Evolutionary conservation across 2,113 vertebrate species (phyloP), one percentile per base, ranked within the genome.

Genomic region (Solea senegalensis): DNA sequence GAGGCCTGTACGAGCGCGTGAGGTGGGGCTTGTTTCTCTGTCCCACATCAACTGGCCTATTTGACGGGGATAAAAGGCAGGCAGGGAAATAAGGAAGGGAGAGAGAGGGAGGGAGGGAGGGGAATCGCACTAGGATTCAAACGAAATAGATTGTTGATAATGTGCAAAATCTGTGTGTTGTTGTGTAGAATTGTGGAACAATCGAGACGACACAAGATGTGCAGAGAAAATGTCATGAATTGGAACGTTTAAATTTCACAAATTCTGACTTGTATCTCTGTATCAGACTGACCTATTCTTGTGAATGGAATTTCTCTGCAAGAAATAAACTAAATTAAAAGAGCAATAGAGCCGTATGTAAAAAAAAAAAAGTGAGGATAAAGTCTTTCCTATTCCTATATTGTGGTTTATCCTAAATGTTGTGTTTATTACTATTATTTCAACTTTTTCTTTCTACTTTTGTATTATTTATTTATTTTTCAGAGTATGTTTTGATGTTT

Each of bases 1-100:
- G 2, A 52, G 58, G 62, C 40, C 77, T 82, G 62, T 9, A 48
- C 4, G 15, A 16, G 15, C 14, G 28, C 59, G 44, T 5, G 21
- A 7, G 43, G 74, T 69, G 69, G 60, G 54, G 45, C 14, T 48
- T 12, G 45, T 48, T 48, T 65, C 56, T 28, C 58, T 9, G 12
- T 86, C 86, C 83, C 85, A 81, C 49, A 81, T 81, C 88, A 90
- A 90, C 86, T 90, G 89, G 78, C 86, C 88, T 91, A 90, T 58
- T 86, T 89, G 80, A 84, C 69, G 62, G 52, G 28, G 62, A 74
- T 60, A 72, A 9, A 46, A 46, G 13, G 44, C 44, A 5, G 44
- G 11, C 14, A 48, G 10, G 14, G 14, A 10, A 48, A 48, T 54
- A 84, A 77, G 86, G 48, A 55, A 81, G 13, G 14, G 28, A 46